These are phyloP conservation scores for Luscinia megarhynchos DNA, from an alignment of 2,797 vertebrate species.

Conservation along the genomic window DNA sequence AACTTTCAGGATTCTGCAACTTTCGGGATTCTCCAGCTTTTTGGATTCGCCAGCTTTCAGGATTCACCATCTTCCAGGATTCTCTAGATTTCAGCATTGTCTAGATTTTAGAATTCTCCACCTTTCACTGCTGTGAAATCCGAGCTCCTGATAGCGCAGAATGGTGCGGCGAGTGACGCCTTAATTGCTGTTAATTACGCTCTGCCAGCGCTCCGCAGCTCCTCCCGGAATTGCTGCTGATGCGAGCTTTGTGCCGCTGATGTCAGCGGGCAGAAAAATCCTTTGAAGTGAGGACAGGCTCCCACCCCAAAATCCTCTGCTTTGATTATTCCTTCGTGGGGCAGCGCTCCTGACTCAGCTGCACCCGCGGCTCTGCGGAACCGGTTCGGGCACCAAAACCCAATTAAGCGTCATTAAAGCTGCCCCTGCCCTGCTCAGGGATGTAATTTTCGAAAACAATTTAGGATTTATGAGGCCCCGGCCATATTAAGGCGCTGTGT, in stretches of 20 bases:
- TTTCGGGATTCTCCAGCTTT: too few species aligned
- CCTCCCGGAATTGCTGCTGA: background rate
- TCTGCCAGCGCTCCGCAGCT: background rate
- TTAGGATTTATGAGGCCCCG: background rate
- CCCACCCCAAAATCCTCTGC: background rate
- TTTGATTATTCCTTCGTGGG: background rate
- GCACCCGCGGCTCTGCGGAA: background rate
- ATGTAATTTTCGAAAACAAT: background rate
- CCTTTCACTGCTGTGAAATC: too few species aligned
- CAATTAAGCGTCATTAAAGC: background rate
- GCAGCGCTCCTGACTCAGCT: conserved; percentile 50
- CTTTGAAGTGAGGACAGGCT: background rate
- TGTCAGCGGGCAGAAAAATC: background rate
- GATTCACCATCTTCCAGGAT: too few species aligned
- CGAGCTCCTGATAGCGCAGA: too few species aligned
- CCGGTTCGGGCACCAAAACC: background rate
- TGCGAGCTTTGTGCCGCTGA: background rate
- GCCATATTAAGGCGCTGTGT: background rate
- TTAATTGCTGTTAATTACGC: background rate
- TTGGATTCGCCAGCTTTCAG: too few species aligned
- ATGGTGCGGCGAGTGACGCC: too few species aligned
- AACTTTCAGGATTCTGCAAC: too few species aligned
- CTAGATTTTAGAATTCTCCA: too few species aligned
- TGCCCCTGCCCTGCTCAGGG: background rate
- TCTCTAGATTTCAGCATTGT: too few species aligned